These are phyloP conservation scores for Volucella bombylans DNA, from an alignment of 2,888 invertebrate species.

Conservation along the genomic window DNA sequence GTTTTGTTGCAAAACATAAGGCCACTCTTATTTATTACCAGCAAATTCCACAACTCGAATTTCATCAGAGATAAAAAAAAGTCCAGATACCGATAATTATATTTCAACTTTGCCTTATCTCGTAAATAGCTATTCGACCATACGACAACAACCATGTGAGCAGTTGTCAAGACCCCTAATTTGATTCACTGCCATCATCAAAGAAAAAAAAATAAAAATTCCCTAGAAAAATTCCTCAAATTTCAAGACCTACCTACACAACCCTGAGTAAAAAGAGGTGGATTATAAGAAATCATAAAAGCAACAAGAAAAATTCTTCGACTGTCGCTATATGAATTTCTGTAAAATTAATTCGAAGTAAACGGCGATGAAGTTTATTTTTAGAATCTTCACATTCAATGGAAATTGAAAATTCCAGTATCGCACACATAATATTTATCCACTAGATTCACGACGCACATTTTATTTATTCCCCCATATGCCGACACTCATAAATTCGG, in stretches of 20 bases:
- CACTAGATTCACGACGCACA: conserved; percentile 34
- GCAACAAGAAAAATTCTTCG: neutral
- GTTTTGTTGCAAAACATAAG: neutral
- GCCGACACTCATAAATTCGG: conserved; percentile 54
- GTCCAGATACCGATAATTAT: conserved; percentile 14
- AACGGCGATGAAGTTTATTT: conserved; percentile 51
- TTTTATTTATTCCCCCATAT: conserved; percentile 45
- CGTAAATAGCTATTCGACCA: neutral
- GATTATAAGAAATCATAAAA: conserved; percentile 20
- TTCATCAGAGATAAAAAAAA: conserved; percentile 38
- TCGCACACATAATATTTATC: conserved; percentile 21
- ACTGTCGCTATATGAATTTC: conserved; percentile 7
- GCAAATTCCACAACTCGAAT: conserved; percentile 26
- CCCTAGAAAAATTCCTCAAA: conserved; percentile 7
- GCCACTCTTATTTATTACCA: conserved; percentile 3
- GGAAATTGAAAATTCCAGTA: conserved; percentile 63
- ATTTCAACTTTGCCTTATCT: conserved; percentile 7
- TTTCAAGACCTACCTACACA: conserved; percentile 25
- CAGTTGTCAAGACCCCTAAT: conserved; percentile 17
- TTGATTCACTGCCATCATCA: conserved; percentile 14
- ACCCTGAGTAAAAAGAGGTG: conserved; percentile 30
- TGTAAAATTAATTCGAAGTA: conserved; percentile 31
- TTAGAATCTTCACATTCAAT: conserved; percentile 54
- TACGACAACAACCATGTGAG: neutral
- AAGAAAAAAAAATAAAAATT: neutral